Evolutionary conservation across 2,113 vertebrate species (phyloP).

Genomic region (Accipiter virgatus): DNA sequence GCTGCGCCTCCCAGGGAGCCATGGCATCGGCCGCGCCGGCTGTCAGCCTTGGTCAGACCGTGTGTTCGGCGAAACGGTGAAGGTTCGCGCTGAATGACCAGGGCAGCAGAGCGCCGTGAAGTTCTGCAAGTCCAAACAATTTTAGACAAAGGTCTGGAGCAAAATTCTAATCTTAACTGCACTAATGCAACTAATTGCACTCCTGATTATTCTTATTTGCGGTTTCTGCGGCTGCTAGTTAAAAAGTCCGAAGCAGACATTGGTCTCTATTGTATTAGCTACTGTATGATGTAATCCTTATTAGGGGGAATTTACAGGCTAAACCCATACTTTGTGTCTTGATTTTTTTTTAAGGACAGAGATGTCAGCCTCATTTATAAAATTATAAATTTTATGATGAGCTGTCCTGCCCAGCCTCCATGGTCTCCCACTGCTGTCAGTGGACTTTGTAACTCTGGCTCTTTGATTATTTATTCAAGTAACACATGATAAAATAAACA

Average conservation of each 20-base stretch:
- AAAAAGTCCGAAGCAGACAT: neutral
- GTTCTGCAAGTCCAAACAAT: too few relatives aligned
- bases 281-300: neutral
- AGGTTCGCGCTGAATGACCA: accelerated
- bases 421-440: neutral
- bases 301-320: neutral
- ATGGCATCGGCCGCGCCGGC: accelerated
- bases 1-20: neutral
- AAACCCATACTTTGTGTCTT: neutral
- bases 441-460: neutral
- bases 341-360: neutral
- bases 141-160: neutral
- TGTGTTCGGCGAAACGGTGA: accelerated
- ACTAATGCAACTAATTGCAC: neutral
- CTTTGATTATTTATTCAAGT: neutral
- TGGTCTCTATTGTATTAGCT: neutral
- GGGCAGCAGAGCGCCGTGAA: accelerated
- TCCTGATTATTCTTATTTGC: neutral
- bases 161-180: neutral
- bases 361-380: neutral
- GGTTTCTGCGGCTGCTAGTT: neutral
- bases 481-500: neutral
- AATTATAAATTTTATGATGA: accelerated
- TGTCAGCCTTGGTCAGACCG: neutral
- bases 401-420: neutral